Conservation (phyloP, 2,888 invertebrate genomes). For the Dromius quadrimaculatus region DNA sequence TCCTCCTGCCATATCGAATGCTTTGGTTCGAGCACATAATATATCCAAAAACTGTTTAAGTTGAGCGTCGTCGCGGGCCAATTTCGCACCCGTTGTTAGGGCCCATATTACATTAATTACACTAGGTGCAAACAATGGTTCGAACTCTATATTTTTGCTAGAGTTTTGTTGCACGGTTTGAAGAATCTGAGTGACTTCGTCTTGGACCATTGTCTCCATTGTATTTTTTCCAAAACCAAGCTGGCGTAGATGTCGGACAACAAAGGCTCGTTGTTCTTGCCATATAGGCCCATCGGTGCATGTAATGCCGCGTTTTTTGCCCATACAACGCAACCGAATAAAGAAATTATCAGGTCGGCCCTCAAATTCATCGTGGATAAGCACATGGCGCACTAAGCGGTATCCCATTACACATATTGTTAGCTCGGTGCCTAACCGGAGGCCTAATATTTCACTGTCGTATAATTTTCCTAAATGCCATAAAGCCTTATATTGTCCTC, state of each 20-base stretch:
- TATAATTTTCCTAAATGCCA: conserved; percentile 67
- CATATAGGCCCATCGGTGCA: conserved; percentile 77
- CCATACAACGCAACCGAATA: conserved; percentile 73
- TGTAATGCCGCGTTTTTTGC: conserved; percentile 73
- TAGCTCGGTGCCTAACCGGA: conserved; percentile 70
- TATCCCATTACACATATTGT: conserved; percentile 71
- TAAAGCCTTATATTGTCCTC: conserved; percentile 70
- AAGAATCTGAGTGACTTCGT: conserved; percentile 67
- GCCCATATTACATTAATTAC: conserved; percentile 79
- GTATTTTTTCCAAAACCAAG: conserved; percentile 74
- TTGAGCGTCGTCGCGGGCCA: conserved; percentile 66
- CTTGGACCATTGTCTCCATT: conserved; percentile 70
- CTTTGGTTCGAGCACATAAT: conserved; percentile 67
- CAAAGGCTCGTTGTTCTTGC: conserved; percentile 76
- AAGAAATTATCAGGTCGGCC: conserved; percentile 78
- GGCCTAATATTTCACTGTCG: conserved; percentile 69
- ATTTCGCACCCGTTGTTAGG: conserved; percentile 68
- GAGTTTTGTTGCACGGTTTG: no score
- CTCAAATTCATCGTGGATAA: conserved; percentile 72
- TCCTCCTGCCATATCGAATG: conserved; percentile 71
- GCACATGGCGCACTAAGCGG: conserved; percentile 68
- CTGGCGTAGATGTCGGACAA: conserved; percentile 73
- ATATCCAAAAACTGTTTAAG: conserved; percentile 67
- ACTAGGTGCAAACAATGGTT: conserved; percentile 69
- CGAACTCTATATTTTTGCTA: conserved; percentile 61